Conservation (phyloP, 1,140 invertebrate genomes). For the Drosophila santomea region DNA sequence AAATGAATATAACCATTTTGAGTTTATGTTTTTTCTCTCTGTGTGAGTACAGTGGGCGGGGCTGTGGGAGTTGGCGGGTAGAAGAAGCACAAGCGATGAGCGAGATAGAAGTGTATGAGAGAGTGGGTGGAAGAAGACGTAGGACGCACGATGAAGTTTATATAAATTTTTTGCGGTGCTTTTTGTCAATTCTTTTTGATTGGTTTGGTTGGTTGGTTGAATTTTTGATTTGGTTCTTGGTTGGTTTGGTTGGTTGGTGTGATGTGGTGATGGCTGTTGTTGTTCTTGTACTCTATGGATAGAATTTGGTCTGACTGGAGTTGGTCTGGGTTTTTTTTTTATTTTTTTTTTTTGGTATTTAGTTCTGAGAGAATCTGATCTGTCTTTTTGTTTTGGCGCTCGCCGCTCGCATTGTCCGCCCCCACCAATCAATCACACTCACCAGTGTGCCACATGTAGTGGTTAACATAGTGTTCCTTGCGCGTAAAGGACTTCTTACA, state of each 20-base stretch:
- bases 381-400: conserved; percentile 64
- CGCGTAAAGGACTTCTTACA: conserved; percentile 94
- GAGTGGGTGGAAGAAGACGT: conserved; percentile 60
- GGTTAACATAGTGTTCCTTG: conserved; percentile 93
- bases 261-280: conserved; percentile 75
- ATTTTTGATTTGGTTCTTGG: conserved; percentile 51
- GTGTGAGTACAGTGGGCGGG: conserved; percentile 58
- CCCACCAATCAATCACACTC: conserved; percentile 86
- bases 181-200: conserved; percentile 56
- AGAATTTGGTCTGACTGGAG: conserved; percentile 47
- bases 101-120: conserved; percentile 44
- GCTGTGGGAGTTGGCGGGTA: conserved; percentile 52
- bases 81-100: conserved; percentile 61
- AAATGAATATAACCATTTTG: conserved; percentile 1
- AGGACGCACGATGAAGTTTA: conserved; percentile 69
- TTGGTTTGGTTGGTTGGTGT: conserved; percentile 72
- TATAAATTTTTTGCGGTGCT: conserved; percentile 60
- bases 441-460: conserved; percentile 92
- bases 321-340: conserved; percentile 31
- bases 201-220: conserved; percentile 49
- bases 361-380: conserved; percentile 41
- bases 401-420: conserved; percentile 85
- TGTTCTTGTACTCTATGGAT: conserved; percentile 55
- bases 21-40: conserved; percentile 36
- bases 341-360: conserved; percentile 10